phyloP scores from a whole-genome alignment of 1,140 invertebrate genomes.

The Drosophila erecta region DNA sequence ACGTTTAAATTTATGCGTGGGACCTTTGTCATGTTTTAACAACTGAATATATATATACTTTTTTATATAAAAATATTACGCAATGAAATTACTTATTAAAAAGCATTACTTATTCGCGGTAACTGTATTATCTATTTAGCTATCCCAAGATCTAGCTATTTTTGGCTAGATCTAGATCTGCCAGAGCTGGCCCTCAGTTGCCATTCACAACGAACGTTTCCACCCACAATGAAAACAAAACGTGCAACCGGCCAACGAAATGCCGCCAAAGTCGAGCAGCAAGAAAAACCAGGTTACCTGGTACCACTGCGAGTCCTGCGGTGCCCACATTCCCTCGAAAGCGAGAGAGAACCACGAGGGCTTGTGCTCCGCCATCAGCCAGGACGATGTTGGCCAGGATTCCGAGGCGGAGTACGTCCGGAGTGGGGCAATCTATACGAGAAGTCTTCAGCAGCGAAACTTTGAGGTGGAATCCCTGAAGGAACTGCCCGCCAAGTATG shows the following conservation, averaged over 20 bases:
- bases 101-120: no score
- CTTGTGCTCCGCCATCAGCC: constrained; percentile 33
- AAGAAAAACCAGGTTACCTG: constrained; percentile 69
- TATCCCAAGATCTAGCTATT: background rate
- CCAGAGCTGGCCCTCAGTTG: background rate
- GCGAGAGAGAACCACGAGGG: constrained; percentile 63
- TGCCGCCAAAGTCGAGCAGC: constrained; percentile 82
- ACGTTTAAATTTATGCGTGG: no score
- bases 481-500: constrained; percentile 79
- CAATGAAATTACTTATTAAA: no score
- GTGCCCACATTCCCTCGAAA: constrained; percentile 66
- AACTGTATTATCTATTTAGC: background rate
- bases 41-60: no score
- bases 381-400: background rate
- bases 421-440: constrained; percentile 51
- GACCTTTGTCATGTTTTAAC: no score
- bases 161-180: background rate
- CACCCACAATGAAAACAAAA: constrained; percentile 32
- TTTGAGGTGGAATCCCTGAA: constrained; percentile 85
- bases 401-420: constrained; percentile 54
- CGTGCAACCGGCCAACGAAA: constrained; percentile 34
- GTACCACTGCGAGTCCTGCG: constrained; percentile 72
- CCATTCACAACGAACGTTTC: constrained; percentile 25
- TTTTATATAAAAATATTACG: background rate
- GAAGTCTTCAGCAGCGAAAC: constrained; percentile 52